phyloP scores from a whole-genome alignment of 2,113 vertebrate species.

The Pterocles gutturalis region DNA sequence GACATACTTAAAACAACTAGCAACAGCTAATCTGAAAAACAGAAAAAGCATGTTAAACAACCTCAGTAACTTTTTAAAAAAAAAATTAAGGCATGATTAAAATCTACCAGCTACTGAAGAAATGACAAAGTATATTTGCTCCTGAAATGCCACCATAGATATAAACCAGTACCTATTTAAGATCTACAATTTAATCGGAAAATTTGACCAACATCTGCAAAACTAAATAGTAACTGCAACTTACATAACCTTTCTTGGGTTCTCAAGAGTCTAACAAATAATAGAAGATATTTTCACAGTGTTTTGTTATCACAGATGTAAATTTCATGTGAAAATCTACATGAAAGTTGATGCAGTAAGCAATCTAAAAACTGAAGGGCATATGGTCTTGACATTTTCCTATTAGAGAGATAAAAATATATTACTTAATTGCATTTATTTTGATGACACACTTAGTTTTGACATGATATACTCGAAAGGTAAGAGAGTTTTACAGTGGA shows the following conservation, averaged over 20 bases:
- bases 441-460: not conserved
- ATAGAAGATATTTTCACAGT: not conserved
- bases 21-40: not conserved
- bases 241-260: not conserved
- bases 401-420: not conserved
- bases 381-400: not conserved
- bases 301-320: not conserved
- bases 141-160: not conserved
- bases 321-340: not conserved
- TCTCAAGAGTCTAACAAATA: not conserved
- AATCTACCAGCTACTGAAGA: not conserved
- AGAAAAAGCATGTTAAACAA: not conserved
- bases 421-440: not conserved
- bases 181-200: not conserved
- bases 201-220: not conserved
- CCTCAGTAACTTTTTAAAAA: not conserved
- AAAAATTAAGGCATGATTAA: not conserved
- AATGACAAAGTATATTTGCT: not conserved
- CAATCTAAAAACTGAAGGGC: not conserved
- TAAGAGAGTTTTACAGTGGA: not conserved
- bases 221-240: not conserved
- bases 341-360: not conserved
- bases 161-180: not conserved
- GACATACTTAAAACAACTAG: not conserved
- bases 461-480: not conserved